Percentiles rank a stretch among this genome's conserved stretches.
phyloP scores from a whole-genome alignment of 2,113 vertebrate species.

The Dryoscopus gambensis region DNA sequence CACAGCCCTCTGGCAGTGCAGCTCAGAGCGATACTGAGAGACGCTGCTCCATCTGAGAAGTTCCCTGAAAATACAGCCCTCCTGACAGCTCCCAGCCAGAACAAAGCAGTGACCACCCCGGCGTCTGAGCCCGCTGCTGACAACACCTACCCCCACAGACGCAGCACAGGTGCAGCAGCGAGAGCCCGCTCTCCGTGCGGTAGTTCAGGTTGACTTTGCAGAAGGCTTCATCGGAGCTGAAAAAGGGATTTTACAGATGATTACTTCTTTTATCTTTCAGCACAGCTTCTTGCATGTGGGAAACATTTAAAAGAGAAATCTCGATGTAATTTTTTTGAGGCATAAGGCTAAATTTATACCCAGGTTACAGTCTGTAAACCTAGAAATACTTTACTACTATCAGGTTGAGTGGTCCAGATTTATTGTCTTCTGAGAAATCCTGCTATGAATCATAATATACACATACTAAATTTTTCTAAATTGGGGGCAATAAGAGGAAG shows the following conservation, averaged over 20 bases:
- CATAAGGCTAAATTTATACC: not conserved
- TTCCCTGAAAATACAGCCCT: not conserved
- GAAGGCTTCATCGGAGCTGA: conserved; percentile 93
- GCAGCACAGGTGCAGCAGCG: conserved; percentile 91
- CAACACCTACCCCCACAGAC: conserved; percentile 86
- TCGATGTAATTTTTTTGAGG: not conserved
- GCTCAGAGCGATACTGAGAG: not conserved
- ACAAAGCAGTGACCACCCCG: not conserved
- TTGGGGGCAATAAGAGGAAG: not conserved
- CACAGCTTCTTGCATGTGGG: not conserved
- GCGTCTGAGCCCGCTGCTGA: not conserved
- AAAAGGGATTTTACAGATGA: conserved; percentile 41
- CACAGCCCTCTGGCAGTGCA: not conserved
- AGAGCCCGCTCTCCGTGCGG: conserved; percentile 86
- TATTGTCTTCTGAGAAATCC: not conserved
- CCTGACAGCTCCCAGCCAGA: not conserved
- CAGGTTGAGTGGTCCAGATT: not conserved
- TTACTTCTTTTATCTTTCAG: not conserved
- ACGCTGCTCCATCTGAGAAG: not conserved
- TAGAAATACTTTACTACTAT: not conserved
- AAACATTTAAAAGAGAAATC: not conserved
- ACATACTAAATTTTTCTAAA: not conserved
- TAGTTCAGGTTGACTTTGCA: conserved; percentile 91
- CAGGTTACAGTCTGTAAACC: not conserved
- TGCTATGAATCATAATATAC: not conserved